These are phyloP conservation scores for Callyntrura sp. DNA, from an alignment of 2,888 invertebrate species.

Conservation along the genomic window DNA sequence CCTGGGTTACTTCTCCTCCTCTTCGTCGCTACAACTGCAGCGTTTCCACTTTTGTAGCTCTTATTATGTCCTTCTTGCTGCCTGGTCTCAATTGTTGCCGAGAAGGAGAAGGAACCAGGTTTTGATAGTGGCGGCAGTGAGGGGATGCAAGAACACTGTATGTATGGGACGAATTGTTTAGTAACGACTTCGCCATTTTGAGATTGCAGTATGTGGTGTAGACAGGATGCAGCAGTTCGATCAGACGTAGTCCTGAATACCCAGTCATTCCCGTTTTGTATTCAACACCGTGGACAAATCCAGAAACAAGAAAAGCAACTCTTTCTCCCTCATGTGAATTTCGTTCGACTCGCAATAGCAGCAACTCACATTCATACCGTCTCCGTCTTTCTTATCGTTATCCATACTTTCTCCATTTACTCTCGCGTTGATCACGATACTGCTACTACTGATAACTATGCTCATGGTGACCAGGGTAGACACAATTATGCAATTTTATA, in stretches of 20 bases:
- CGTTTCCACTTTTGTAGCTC: slow-evolving; percentile 4
- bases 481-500: too few species aligned
- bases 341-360: slow-evolving; percentile 12
- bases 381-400: not conserved
- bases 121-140: not conserved
- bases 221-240: slow-evolving; percentile 84
- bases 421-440: not conserved
- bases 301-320: slow-evolving; percentile 39
- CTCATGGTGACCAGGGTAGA: not conserved
- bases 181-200: slow-evolving; percentile 83
- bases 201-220: slow-evolving; percentile 83
- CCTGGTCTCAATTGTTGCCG: slow-evolving; percentile 39
- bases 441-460: not conserved
- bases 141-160: not conserved
- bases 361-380: slow-evolving; percentile 6
- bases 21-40: slow-evolving; percentile 16
- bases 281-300: slow-evolving; percentile 32
- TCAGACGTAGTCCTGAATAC: slow-evolving; percentile 78
- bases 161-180: slow-evolving; percentile 26
- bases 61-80: not conserved
- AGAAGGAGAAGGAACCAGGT: not conserved
- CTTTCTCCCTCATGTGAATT: slow-evolving; percentile 23
- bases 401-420: slow-evolving; percentile 43
- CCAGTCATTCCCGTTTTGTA: slow-evolving; percentile 46
- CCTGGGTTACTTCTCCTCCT: not conserved